A percentile compares a stretch with the other conserved stretches of the same genome.
Evolutionary conservation across 2,888 invertebrate species (phyloP).

Genomic region (Matsumyia berberina): DNA sequence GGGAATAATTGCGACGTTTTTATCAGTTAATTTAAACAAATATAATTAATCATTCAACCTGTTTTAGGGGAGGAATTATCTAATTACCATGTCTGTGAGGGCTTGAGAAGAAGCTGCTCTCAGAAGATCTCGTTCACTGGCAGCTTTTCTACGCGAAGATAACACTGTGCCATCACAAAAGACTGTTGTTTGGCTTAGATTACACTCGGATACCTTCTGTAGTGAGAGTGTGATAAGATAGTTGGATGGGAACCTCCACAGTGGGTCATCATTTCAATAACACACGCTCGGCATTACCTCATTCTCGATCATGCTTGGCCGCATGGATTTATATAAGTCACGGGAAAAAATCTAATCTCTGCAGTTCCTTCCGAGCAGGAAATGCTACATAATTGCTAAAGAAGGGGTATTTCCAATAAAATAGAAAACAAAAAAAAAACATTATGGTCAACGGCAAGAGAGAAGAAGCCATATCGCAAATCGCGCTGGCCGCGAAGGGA

Average conservation of each 20-base stretch:
- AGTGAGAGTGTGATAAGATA: slow-evolving; percentile 21
- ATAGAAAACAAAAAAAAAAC: not conserved
- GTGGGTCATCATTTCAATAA: slow-evolving; percentile 19
- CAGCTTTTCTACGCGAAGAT: not conserved
- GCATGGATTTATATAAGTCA: slow-evolving; percentile 54
- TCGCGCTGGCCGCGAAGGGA: slow-evolving; percentile 46
- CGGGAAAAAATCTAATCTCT: slow-evolving; percentile 63
- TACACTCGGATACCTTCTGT: slow-evolving; percentile 1
- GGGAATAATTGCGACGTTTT: slow-evolving; percentile 51
- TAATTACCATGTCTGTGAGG: slow-evolving; percentile 23
- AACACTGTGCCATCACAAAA: not conserved
- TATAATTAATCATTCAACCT: slow-evolving; percentile 50
- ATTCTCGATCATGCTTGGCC: slow-evolving; percentile 32
- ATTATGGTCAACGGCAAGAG: slow-evolving; percentile 24
- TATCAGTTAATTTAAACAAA: slow-evolving; percentile 60
- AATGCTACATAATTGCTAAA: slow-evolving; percentile 40
- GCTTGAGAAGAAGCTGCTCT: not conserved
- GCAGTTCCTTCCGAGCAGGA: slow-evolving; percentile 41
- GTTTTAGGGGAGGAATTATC: slow-evolving; percentile 37
- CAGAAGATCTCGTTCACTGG: slow-evolving; percentile 11
- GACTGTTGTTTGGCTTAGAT: slow-evolving; percentile 30
- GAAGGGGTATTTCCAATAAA: slow-evolving; percentile 9
- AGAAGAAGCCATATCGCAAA: slow-evolving; percentile 62
- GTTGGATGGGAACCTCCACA: not conserved
- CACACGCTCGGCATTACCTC: slow-evolving; percentile 13